phyloP scores from a whole-genome alignment of 1,140 invertebrate genomes.

The Ceratoteleas bidentatus region DNA sequence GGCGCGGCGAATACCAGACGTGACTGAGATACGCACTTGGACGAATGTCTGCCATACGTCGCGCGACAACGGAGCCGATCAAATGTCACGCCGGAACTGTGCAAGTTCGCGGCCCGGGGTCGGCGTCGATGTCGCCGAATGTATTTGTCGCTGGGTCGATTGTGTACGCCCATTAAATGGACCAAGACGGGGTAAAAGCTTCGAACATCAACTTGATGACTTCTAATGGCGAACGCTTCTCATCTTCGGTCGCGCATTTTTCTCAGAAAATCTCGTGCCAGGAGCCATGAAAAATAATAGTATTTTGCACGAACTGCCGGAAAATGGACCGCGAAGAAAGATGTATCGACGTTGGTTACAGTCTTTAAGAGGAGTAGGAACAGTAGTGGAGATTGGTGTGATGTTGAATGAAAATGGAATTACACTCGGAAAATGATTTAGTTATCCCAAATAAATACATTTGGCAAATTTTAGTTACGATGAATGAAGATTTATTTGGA shows the following conservation, averaged over 20 bases:
- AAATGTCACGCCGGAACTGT: slow-evolving; percentile 16
- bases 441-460: no score
- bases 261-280: not conserved
- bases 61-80: slow-evolving; percentile 19
- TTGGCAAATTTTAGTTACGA: no score
- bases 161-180: slow-evolving; percentile 28
- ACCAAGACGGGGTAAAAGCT: slow-evolving; percentile 31
- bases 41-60: slow-evolving; percentile 3
- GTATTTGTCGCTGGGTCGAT: slow-evolving; percentile 32
- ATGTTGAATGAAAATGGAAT: no score
- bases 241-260: slow-evolving; percentile 7
- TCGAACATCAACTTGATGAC: slow-evolving; percentile 30
- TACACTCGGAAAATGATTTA: no score
- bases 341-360: no score
- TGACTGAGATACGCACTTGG: slow-evolving; percentile 34
- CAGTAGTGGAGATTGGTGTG: no score
- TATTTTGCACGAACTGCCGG: no score
- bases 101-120: not conserved
- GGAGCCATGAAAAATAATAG: slow-evolving; percentile 4
- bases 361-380: no score
- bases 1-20: slow-evolving; percentile 15
- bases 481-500: no score
- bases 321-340: no score
- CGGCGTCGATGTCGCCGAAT: slow-evolving; percentile 31
- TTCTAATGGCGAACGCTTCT: slow-evolving; percentile 25